Percentiles rank a stretch among this genome's conserved stretches.
Conservation (phyloP, 2,888 invertebrate genomes). For the Monopis laevigella region DNA sequence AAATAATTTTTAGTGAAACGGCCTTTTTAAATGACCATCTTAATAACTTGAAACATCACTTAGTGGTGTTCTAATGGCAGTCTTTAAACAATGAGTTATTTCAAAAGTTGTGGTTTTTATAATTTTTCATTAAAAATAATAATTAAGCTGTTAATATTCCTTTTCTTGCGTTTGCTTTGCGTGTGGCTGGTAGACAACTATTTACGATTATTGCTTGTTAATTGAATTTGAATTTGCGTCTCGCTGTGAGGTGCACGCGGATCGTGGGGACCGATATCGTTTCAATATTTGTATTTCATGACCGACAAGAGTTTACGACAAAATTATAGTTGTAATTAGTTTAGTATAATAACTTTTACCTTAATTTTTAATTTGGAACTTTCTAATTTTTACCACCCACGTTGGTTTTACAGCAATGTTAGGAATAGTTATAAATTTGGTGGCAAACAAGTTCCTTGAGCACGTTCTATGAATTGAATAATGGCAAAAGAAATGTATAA, state of each 20-base stretch:
- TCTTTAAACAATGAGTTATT: slow-evolving; percentile 33
- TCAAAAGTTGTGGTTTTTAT: slow-evolving; percentile 27
- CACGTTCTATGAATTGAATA: background rate
- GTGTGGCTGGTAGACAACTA: slow-evolving; percentile 4
- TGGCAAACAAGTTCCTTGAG: background rate
- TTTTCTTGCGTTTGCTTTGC: slow-evolving; percentile 19
- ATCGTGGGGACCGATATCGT: slow-evolving; percentile 36
- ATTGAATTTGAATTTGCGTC: slow-evolving; percentile 48
- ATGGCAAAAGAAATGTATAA: background rate
- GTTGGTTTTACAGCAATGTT: background rate
- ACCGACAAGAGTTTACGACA: slow-evolving; percentile 2
- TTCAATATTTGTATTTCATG: slow-evolving; percentile 8
- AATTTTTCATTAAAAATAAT: slow-evolving; percentile 31
- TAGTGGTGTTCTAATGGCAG: slow-evolving; percentile 28
- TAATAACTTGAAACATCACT: slow-evolving; percentile 28
- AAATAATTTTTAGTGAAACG: slow-evolving; percentile 27
- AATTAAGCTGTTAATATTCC: slow-evolving; percentile 33
- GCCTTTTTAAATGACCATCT: slow-evolving; percentile 24
- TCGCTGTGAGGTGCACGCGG: slow-evolving; percentile 38
- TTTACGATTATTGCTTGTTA: slow-evolving; percentile 34
- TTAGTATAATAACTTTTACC: slow-evolving; percentile 9
- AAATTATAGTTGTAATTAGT: slow-evolving; percentile 10
- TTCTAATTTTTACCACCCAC: slow-evolving; percentile 27
- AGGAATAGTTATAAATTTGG: background rate
- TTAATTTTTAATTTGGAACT: slow-evolving; percentile 23